These are phyloP conservation scores for Leptosomus discolor DNA, from an alignment of 2,113 vertebrate species.

Conservation along the genomic window DNA sequence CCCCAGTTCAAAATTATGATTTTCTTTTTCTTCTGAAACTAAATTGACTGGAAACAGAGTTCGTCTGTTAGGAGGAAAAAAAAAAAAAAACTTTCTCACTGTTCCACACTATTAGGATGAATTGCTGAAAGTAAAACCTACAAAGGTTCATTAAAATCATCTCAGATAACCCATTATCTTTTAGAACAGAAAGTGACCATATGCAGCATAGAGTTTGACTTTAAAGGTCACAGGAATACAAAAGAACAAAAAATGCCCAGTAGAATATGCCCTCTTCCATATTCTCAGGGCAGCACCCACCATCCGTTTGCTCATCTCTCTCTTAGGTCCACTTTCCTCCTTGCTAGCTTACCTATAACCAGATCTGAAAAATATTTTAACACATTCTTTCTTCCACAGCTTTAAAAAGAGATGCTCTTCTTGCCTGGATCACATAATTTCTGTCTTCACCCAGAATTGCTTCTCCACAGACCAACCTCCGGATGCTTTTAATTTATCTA, in stretches of 20 bases:
- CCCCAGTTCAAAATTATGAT: background rate
- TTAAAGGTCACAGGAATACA: background rate
- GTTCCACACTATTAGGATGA: background rate
- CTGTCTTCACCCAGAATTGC: background rate
- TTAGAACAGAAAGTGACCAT: background rate
- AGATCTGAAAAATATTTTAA: background rate
- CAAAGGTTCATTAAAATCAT: background rate
- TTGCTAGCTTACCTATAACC: background rate
- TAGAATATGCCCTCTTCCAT: background rate
- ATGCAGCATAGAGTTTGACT: background rate
- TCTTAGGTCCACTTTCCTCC: background rate
- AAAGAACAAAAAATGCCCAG: background rate
- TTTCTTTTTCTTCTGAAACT: background rate
- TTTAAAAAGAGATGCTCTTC: background rate
- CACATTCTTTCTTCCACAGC: background rate
- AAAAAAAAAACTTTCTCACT: background rate
- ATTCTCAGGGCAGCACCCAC: background rate
- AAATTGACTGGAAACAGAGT: background rate
- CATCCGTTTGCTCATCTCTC: background rate
- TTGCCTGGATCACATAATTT: background rate
- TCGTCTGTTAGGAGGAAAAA: background rate
- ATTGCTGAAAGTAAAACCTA: background rate
- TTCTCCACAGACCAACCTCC: background rate
- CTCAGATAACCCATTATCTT: background rate
- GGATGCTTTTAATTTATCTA: background rate